Conservation (phyloP, 2,888 invertebrate genomes). For the Erebia aethiops region DNA sequence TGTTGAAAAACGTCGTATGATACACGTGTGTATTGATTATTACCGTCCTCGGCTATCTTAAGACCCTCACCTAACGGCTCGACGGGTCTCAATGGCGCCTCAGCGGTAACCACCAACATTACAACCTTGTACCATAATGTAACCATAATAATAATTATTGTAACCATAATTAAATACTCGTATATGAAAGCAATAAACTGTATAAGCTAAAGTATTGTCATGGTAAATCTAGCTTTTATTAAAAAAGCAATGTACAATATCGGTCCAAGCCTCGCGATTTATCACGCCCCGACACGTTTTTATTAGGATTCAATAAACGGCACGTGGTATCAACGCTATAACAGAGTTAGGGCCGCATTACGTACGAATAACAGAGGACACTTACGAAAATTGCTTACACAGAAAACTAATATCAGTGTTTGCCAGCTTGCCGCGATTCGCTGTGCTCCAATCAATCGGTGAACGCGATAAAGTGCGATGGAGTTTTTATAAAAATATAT, state of each 20-base stretch:
- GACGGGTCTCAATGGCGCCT: too few species aligned
- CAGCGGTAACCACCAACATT: too few species aligned
- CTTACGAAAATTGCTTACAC: constrained; percentile 81
- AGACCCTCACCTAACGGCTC: too few species aligned
- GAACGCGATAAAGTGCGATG: constrained; percentile 13
- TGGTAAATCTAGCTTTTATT: constrained; percentile 19
- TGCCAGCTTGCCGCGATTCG: constrained; percentile 68
- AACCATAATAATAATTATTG: too few species aligned
- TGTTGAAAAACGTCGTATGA: too few species aligned
- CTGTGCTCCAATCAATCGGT: constrained; percentile 41
- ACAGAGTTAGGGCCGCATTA: constrained; percentile 61
- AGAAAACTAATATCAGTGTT: constrained; percentile 82
- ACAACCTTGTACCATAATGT: too few species aligned
- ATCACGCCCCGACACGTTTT: constrained; percentile 48
- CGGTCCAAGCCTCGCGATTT: constrained; percentile 42
- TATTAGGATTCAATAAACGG: constrained; percentile 70
- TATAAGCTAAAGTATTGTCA: constrained; percentile 9
- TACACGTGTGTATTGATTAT: too few species aligned
- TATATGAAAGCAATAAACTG: not conserved
- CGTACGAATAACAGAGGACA: constrained; percentile 74
- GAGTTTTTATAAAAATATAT: too few species aligned
- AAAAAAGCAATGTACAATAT: constrained; percentile 31
- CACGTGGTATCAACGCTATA: constrained; percentile 60
- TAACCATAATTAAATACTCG: not conserved
- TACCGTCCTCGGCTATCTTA: too few species aligned